Evolutionary conservation across 2,797 vertebrate species (phyloP).

Genomic region (Sebastes steindachneri): DNA sequence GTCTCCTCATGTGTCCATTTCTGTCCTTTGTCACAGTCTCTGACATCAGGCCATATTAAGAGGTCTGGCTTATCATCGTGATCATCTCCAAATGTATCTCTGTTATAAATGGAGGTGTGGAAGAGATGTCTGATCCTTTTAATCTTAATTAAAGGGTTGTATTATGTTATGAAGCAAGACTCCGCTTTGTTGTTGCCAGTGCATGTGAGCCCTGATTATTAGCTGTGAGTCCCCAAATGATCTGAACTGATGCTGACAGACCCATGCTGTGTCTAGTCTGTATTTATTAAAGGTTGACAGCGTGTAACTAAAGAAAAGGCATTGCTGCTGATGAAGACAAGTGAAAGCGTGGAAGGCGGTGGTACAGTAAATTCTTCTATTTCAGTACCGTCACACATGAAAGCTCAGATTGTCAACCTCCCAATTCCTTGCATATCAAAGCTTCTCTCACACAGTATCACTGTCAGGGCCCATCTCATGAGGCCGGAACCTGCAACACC

Average conservation of each 20-base stretch:
- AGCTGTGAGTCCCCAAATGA: conserved; percentile 42
- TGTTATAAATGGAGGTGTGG: background rate
- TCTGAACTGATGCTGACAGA: conserved; percentile 60
- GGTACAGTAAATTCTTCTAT: conserved; percentile 47
- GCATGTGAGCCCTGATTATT: conserved; percentile 12
- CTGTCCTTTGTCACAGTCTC: background rate
- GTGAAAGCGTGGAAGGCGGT: conserved; percentile 40
- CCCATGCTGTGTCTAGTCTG: conserved; percentile 58
- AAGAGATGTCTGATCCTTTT: conserved; percentile 12
- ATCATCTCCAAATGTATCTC: background rate
- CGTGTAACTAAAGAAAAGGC: conserved; percentile 57
- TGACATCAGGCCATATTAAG: background rate
- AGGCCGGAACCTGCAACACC: conserved; percentile 41
- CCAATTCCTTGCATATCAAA: conserved; percentile 55
- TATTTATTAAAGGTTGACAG: conserved; percentile 72
- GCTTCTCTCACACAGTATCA: conserved; percentile 30
- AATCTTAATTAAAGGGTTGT: conserved; percentile 17
- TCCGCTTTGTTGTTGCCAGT: background rate
- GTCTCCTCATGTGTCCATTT: background rate
- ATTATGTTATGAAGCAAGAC: conserved; percentile 9
- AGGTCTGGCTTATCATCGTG: conserved; percentile 1
- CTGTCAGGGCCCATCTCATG: conserved; percentile 37
- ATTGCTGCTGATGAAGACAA: conserved; percentile 64
- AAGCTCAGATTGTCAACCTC: conserved; percentile 48
- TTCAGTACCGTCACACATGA: conserved; percentile 60